Base-by-base conservation (phyloP, 1,140 invertebrate species). In the Carcinoscorpius rotundicauda region DNA sequence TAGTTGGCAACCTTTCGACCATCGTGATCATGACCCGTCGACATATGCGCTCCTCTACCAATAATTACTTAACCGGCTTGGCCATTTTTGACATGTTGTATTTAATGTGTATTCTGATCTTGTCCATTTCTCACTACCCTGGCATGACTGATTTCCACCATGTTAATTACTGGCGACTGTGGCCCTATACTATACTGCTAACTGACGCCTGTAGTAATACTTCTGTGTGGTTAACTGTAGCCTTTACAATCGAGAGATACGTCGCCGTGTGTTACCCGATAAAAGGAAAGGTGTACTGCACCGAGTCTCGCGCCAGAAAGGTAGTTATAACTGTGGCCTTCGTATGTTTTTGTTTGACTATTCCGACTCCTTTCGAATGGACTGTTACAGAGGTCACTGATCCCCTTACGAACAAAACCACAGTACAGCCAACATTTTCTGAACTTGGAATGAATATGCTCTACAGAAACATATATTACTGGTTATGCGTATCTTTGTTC, bases 191-290 rank as follows among this genome's bases (percentile, higher is more conserved):
- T 4, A 75, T 82, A 49, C 84, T 84, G 80, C 73, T 86, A 53
- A 81, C 81, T 8, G 85, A 87, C 74, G 80, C 83, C 48, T 81
- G 82, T 64, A 83, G 82, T 68, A 86, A 84, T 74, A 84, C 84
- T 56, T 87, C 85, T 50, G 85, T 87, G 53, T 89, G 87, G 86
- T 76, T 89, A 61, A 87, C 85, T 52, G 86, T 88, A 4, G 84
- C 85, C 51, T 89, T 89, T 73, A 89, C 87, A 4, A 80, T 88
- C 63, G 87, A 89, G 75, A 76, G 87, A 57, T 89, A 87, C 78
- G 85, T 89, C 62, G 87, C 85, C 48, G 86, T 89, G 8, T 85
- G 85, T 68, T 83, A 87, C 78, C 87, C 87, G 49, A 84, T 89
- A 72, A 81, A 83, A 68, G 85, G 87, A 50, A 85, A 85, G 75